Conservation (phyloP, 2,113 vertebrate species). For the Oreochromis aureus region DNA sequence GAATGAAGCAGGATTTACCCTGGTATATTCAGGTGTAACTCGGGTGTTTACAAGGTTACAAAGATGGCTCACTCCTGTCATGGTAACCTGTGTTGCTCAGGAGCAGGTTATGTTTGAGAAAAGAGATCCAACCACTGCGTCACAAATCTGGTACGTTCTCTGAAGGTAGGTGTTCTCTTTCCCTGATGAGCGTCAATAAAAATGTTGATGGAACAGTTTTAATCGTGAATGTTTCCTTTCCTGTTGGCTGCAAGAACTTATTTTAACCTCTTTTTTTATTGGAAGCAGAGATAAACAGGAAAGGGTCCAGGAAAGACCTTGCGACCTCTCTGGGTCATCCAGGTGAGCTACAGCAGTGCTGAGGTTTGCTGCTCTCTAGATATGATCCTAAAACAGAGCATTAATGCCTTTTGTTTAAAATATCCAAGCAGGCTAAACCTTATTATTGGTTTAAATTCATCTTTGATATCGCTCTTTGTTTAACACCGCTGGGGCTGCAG, state of each 20-base stretch:
- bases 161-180: background rate
- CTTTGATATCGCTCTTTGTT: background rate
- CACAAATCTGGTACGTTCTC: background rate
- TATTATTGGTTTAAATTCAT: background rate
- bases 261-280: background rate
- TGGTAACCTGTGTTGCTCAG: background rate
- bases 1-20: background rate
- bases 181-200: background rate
- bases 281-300: background rate
- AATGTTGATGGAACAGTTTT: background rate
- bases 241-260: background rate
- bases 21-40: background rate
- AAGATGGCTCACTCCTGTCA: background rate
- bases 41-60: background rate
- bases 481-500: background rate
- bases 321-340: fast-evolving
- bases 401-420: background rate
- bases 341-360: background rate
- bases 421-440: background rate
- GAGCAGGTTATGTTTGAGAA: background rate
- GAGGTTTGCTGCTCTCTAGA: background rate
- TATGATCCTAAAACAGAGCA: background rate
- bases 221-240: background rate
- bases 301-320: background rate
- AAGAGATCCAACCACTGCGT: background rate